Base-by-base conservation (phyloP, 1,140 invertebrate genomes). In the Paralvinella palmiformis region DNA sequence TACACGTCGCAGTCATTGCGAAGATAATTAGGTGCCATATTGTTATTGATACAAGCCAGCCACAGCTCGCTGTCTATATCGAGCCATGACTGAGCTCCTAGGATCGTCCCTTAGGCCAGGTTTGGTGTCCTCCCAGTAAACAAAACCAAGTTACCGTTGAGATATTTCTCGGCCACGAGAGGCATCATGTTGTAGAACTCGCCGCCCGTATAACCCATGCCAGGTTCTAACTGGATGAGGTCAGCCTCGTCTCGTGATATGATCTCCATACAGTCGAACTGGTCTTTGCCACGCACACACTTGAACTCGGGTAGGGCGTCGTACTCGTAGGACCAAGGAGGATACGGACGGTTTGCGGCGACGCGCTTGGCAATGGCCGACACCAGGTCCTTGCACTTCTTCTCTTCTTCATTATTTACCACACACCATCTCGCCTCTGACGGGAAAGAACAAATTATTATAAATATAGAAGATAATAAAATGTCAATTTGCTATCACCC, bases 341-440 rank as follows among this genome's bases (percentile, higher is more conserved):
- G 68, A 56, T 20, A 64, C 33, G 45, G 48, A 41, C 31, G 53
- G 57, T 56, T 68, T 13, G 56, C 32, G 3, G 20, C 20, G 2
- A 53, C 64, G 33, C 70, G 32, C 2, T 20, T 76, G 88, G 89
- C 50, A 92, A 80, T 66, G 68, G 79, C 73, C 77, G 90, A 89
- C 83, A 86, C 89, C 91, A 97, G 94, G 80, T 90, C 90, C 15
- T 89, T 75, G 77, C 95, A 98, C 82, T 98, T 97, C 45, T 89
- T 86, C 76, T 90, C 83, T 80, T 97, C 95, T 0, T 86, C 84
- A 52, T 90, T 88, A 0, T 92, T 96, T 0, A 91, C 92, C 4
- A 96, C 88, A 79, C 94, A 97, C 10, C 77, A 81, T 68, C 75
- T 66, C 32, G 71, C 71, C 13, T 68, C 72, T 73, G 67, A n/a